These are phyloP conservation scores for Paraplagusia blochii DNA, from an alignment of 2,113 vertebrate genomes.

Conservation along the genomic window DNA sequence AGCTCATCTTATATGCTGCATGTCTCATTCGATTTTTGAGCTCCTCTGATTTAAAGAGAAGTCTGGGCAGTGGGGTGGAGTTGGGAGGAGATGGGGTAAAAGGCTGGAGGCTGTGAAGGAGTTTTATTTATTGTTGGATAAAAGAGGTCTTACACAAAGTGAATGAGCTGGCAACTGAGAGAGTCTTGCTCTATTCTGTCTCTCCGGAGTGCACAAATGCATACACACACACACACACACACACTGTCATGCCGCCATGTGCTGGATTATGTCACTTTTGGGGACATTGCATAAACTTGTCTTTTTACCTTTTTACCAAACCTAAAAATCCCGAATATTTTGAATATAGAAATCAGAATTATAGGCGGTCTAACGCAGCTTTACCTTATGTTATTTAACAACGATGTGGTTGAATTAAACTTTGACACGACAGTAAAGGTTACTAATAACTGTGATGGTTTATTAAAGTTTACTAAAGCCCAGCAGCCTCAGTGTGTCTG, in stretches of 20 bases:
- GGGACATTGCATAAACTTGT: background rate
- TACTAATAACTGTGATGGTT: background rate
- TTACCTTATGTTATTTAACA: no score
- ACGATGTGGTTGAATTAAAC: no score
- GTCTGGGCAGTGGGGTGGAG: slow-evolving; percentile 9
- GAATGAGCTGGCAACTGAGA: slow-evolving; percentile 5
- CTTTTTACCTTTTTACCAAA: background rate
- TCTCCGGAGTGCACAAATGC: background rate
- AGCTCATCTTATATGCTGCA: slow-evolving; percentile 3
- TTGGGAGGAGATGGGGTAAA: slow-evolving; percentile 22
- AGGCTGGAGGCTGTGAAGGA: slow-evolving; percentile 4
- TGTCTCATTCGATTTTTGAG: slow-evolving; percentile 47
- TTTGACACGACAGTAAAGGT: background rate
- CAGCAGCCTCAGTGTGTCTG: background rate
- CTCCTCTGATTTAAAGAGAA: slow-evolving; percentile 31
- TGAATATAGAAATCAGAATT: no score
- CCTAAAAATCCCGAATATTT: no score
- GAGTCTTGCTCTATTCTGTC: slow-evolving; percentile 1
- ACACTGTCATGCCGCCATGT: background rate
- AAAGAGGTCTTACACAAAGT: slow-evolving; percentile 18
- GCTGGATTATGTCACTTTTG: no score
- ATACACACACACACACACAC: background rate
- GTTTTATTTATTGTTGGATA: slow-evolving; percentile 32
- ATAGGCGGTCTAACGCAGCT: no score
- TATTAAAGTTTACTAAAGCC: background rate